A percentile compares a stretch with the other conserved stretches of the same genome.
Evolutionary conservation across 2,888 invertebrate species (phyloP).

Genomic region (Drosophila lutescens): DNA sequence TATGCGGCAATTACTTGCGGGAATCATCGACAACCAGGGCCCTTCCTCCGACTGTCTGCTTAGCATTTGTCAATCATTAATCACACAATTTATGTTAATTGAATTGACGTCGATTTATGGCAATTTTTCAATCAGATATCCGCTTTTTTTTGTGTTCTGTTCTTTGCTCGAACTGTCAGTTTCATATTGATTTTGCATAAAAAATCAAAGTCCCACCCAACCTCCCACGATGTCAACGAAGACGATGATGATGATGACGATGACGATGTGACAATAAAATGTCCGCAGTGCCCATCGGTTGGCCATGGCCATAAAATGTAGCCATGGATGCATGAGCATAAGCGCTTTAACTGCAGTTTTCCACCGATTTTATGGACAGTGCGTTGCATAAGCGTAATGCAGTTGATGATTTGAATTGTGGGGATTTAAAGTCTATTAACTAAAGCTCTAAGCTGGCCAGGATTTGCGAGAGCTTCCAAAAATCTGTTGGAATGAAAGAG

Average conservation of each 20-base stretch:
- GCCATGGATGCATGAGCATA: constrained; percentile 30
- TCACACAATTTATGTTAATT: constrained; percentile 79
- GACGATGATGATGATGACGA: constrained; percentile 25
- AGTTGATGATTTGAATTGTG: constrained; percentile 3
- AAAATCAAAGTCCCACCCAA: constrained; percentile 30
- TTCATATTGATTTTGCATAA: constrained; percentile 52
- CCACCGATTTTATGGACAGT: constrained; percentile 38
- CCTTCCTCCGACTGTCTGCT: constrained; percentile 47
- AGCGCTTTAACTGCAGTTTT: constrained; percentile 41
- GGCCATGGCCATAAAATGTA: constrained; percentile 29
- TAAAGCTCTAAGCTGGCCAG: background rate
- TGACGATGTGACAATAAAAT: constrained; percentile 54
- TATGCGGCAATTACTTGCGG: constrained; percentile 68
- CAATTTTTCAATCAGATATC: constrained; percentile 61
- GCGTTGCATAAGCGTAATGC: constrained; percentile 37
- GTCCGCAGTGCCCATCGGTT: constrained; percentile 47
- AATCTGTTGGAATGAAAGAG: background rate
- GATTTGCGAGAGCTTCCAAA: background rate
- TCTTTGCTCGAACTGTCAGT: constrained; percentile 27
- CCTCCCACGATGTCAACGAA: constrained; percentile 16
- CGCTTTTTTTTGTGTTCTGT: background rate
- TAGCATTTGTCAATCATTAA: constrained; percentile 72
- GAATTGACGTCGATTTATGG: constrained; percentile 76
- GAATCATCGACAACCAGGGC: constrained; percentile 7
- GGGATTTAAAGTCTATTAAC: constrained; percentile 11